A percentile compares a stretch with the other conserved stretches of the same genome.
These are phyloP conservation scores for Vanessa tameamea DNA, from an alignment of 1,140 invertebrate genomes.

Conservation along the genomic window DNA sequence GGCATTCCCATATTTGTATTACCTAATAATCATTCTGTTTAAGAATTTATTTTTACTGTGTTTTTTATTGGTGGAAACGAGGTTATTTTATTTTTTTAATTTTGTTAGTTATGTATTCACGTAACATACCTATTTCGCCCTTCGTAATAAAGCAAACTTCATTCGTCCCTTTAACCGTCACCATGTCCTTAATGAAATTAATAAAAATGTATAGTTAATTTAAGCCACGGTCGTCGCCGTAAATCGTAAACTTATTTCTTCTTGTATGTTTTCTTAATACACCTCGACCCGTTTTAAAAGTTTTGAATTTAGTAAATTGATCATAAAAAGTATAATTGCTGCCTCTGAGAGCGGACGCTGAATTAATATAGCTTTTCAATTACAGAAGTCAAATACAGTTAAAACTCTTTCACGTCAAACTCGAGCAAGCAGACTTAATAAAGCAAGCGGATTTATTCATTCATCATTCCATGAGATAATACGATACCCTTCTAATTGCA, in stretches of 20 bases:
- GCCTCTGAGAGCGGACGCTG: slow-evolving; percentile 20
- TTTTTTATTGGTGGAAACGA: no score
- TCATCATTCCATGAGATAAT: neutral
- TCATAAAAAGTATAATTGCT: slow-evolving; percentile 45
- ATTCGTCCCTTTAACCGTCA: no score
- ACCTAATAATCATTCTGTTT: no score
- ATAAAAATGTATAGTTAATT: neutral
- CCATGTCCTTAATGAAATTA: no score
- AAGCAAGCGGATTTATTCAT: neutral
- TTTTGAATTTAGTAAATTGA: slow-evolving; percentile 48
- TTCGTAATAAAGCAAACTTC: no score
- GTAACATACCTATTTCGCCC: no score
- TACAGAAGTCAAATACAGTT: slow-evolving; percentile 7
- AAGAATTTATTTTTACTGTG: no score
- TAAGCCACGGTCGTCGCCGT: slow-evolving; percentile 30
- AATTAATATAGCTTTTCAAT: slow-evolving; percentile 3
- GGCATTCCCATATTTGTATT: no score
- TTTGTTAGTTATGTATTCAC: no score
- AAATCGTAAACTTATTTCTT: slow-evolving; percentile 49
- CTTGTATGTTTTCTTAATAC: slow-evolving; percentile 39
- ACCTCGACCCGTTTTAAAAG: slow-evolving; percentile 32
- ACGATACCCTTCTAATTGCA: neutral
- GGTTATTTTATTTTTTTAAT: no score
- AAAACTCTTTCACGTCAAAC: slow-evolving; percentile 1
- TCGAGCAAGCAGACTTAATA: neutral